Base-by-base conservation (phyloP, 1,140 invertebrate species). In the Drosophila auraria region DNA sequence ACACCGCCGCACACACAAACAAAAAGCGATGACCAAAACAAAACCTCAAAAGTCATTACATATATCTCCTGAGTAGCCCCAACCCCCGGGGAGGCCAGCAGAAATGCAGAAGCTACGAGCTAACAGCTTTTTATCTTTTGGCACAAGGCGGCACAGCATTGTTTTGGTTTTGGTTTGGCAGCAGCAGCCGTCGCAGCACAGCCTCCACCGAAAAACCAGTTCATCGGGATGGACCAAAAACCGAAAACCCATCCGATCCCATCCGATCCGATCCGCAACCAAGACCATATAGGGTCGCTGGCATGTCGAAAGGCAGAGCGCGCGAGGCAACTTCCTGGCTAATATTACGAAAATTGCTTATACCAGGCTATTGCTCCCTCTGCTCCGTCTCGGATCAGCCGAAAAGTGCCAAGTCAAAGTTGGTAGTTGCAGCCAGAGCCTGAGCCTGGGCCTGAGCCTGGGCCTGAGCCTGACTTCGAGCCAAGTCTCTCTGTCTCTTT, bases 21-120 rank as follows among this genome's bases (percentile, higher is more conserved):
- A 73, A 61, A 82, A 65, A 75, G 47, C 78, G 81, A 70, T 61
- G 81, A 82, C 69, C 86, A 89, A 89, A 89, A 90, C 84, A 89
- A 89, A 89, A 84, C 82, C 84, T 90, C 84, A 76, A 87, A 90
- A 89, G 86, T 89, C 84, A 90, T 89, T 89, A 89, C 84, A 89
- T 90, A 89, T 90, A 90, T 90, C 86, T 90, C 78, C 82, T 70
- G 78, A 64, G 65, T 62, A 54, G 64, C 68, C 53, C 30, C 45
- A 9, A 40, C 38, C 42, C 38, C 42, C 38, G 40, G 40, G 49
- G 49, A 62, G 38, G 70, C 72, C 66, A 60, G 75, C 69, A 78
- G 83, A 91, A 91, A 91, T 91, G 89, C 89, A 91, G 89, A 91
- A 91, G 89, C 89, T 91, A 91, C 89, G 83, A 91, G 89, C 89